Conservation (phyloP, 2,888 invertebrate species). For the Sialis lutaria region DNA sequence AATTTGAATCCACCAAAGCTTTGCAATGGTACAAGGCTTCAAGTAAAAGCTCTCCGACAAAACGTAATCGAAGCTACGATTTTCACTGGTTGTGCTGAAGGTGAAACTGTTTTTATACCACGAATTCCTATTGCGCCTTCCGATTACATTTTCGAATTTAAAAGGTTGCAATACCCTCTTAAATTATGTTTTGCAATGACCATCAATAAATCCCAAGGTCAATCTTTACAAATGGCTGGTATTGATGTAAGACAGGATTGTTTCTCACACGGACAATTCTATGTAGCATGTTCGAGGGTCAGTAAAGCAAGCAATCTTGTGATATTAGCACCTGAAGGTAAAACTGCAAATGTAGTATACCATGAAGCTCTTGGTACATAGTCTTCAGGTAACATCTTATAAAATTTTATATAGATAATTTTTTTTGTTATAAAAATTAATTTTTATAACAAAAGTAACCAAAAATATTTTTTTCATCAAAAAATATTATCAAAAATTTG, state of each 20-base stretch:
- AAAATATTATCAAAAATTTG: no score
- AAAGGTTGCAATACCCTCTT: slow-evolving; percentile 14
- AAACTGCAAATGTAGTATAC: slow-evolving; percentile 6
- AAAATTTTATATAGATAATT: no score
- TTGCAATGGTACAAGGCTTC: slow-evolving; percentile 13
- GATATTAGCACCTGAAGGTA: slow-evolving; percentile 3
- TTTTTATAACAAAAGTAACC: no score
- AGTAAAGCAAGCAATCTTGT: slow-evolving; percentile 5
- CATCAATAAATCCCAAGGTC: slow-evolving; percentile 17
- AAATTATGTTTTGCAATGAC: slow-evolving; percentile 14
- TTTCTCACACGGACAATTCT: slow-evolving; percentile 9
- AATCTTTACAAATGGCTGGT: slow-evolving; percentile 11
- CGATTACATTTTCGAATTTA: slow-evolving; percentile 11
- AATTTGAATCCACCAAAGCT: slow-evolving; percentile 12
- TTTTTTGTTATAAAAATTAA: no score
- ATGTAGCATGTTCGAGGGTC: slow-evolving; percentile 9
- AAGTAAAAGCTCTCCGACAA: slow-evolving; percentile 8
- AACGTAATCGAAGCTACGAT: slow-evolving; percentile 9
- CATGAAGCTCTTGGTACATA: background rate
- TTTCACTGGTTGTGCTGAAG: slow-evolving; percentile 5
- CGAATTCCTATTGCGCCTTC: slow-evolving; percentile 11
- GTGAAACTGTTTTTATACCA: slow-evolving; percentile 12
- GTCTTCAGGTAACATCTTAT: no score
- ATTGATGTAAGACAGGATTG: slow-evolving; percentile 4
- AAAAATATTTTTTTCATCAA: no score